phyloP scores from a whole-genome alignment of 2,113 vertebrate genomes.

The Rhizomys pruinosus region DNA sequence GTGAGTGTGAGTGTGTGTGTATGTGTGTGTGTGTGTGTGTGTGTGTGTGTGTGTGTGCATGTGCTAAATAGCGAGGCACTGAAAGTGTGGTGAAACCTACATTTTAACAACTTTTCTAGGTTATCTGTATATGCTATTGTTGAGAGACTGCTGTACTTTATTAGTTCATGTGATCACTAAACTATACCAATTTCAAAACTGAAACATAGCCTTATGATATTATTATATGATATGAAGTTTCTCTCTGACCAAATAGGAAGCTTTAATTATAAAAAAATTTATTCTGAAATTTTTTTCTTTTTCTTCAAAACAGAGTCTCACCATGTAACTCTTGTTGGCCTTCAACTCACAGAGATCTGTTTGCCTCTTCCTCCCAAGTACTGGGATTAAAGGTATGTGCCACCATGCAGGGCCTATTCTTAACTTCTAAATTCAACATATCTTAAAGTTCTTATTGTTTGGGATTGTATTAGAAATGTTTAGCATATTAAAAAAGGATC shows the following conservation, averaged over 20 bases:
- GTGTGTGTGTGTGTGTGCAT: fast-evolving
- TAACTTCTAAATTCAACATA: constrained; percentile 59
- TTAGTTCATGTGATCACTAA: background rate
- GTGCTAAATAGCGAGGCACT: background rate
- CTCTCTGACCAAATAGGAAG: constrained; percentile 30
- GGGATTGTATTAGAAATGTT: constrained; percentile 61
- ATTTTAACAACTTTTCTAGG: background rate
- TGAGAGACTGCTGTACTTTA: background rate
- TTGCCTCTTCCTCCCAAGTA: no score
- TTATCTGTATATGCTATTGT: background rate
- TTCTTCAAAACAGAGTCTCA: no score
- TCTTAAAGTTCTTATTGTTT: constrained; percentile 67
- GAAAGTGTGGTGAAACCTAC: background rate
- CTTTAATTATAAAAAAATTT: constrained; percentile 60
- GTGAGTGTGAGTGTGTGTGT: no score
- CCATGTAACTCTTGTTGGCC: no score
- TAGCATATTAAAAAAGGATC: constrained; percentile 63
- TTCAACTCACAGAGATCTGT: no score
- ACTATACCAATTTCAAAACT: background rate
- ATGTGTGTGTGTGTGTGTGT: background rate
- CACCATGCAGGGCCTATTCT: background rate
- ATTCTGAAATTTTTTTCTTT: background rate
- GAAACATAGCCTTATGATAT: background rate
- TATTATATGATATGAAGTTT: background rate
- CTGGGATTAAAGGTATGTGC: no score